Evolutionary conservation across 1,140 invertebrate genomes (phyloP).

Genomic region (Papilio polyxenes): DNA sequence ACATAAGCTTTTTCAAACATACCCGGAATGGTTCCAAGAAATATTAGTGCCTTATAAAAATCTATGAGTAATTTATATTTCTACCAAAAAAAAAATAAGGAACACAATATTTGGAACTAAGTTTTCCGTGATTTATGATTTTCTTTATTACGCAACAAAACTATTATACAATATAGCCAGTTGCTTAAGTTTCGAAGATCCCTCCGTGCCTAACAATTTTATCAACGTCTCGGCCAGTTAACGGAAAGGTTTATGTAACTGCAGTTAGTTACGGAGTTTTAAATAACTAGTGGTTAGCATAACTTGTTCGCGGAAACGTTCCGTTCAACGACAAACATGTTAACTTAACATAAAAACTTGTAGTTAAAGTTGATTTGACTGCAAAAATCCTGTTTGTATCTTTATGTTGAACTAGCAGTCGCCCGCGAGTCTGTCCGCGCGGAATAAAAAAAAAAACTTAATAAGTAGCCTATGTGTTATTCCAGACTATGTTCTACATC

Average conservation of each 20-base stretch:
- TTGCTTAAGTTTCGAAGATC: background rate
- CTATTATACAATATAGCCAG: background rate
- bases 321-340: constrained; percentile 11
- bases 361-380: constrained; percentile 11
- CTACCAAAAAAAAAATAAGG: too few relatives aligned
- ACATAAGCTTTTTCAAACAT: too few relatives aligned
- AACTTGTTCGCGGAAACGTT: constrained; percentile 6
- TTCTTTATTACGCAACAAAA: background rate
- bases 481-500: too few relatives aligned
- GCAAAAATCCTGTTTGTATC: background rate
- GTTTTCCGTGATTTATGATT: background rate
- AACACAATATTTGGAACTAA: too few relatives aligned
- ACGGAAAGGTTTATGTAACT: constrained; percentile 12
- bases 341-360: constrained; percentile 20
- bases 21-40: too few relatives aligned
- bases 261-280: constrained; percentile 10
- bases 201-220: constrained; percentile 4
- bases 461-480: too few relatives aligned
- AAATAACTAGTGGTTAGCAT: constrained; percentile 12
- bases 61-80: too few relatives aligned
- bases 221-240: constrained; percentile 7
- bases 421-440: too few relatives aligned
- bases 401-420: background rate
- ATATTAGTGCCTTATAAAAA: too few relatives aligned
- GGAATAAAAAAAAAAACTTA: too few relatives aligned